A percentile compares a stretch with the other conserved stretches of the same genome.
phyloP scores from a whole-genome alignment of 2,113 vertebrate genomes.

The Odocoileus hemionus region DNA sequence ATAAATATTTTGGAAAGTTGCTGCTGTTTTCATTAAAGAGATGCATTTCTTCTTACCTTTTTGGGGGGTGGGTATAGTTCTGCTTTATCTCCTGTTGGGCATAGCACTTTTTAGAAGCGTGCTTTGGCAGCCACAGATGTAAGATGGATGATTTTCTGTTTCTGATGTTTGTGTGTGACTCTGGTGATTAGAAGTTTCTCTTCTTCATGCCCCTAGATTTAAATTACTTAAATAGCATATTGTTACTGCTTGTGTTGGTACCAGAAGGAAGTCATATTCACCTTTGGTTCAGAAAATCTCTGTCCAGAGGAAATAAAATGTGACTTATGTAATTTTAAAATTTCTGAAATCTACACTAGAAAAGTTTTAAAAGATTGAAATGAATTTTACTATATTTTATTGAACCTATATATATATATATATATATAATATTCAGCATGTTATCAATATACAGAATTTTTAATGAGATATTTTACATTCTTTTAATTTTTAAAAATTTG shows the following conservation, averaged over 20 bases:
- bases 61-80: neutral
- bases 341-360: neutral
- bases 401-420: neutral
- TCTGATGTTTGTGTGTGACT: neutral
- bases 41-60: neutral
- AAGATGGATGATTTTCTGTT: constrained; percentile 14
- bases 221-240: constrained; percentile 30
- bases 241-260: neutral
- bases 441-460: neutral
- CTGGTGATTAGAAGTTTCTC: neutral
- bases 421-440: neutral
- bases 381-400: neutral
- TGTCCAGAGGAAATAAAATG: neutral
- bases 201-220: constrained; percentile 4
- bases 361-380: neutral
- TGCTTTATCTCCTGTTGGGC: neutral
- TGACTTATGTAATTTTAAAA: neutral
- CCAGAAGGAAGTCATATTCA: neutral
- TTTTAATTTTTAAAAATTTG: neutral
- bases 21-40: neutral
- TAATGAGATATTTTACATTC: neutral
- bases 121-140: neutral
- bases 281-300: neutral
- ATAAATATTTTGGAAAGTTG: neutral
- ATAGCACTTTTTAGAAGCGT: neutral